Conservation (phyloP, 2,797 vertebrate genomes). For the Nannoperca obscura region DNA sequence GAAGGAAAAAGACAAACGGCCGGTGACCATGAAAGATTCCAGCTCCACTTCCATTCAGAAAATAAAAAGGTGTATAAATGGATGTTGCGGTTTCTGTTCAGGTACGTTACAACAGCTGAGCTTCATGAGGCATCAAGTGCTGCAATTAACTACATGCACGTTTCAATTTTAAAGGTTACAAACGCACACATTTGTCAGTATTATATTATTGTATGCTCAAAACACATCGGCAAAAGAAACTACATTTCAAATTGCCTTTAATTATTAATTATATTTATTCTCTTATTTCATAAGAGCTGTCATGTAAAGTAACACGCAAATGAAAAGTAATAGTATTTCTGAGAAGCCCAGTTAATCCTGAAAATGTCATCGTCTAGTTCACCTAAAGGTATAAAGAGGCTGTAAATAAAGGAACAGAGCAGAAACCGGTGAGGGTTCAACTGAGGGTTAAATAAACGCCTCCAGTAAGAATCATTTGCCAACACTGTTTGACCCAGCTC, state of each 20-base stretch:
- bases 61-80: no score
- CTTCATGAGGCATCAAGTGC: neutral
- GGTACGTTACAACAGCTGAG: no score
- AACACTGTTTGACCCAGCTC: slow-evolving; percentile 25
- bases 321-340: no score
- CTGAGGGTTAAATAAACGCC: slow-evolving; percentile 16
- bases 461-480: slow-evolving; percentile 11
- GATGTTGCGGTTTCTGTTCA: no score
- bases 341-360: no score
- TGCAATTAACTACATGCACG: neutral
- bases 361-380: no score
- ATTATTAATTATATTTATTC: no score
- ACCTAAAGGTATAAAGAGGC: neutral
- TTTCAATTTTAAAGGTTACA: neutral
- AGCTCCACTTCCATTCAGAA: neutral
- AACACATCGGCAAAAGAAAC: neutral
- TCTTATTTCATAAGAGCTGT: neutral
- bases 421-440: neutral
- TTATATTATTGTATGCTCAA: neutral
- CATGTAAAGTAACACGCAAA: no score
- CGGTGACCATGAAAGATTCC: neutral
- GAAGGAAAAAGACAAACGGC: neutral
- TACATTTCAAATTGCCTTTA: neutral
- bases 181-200: neutral
- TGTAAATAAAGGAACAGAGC: neutral